These are phyloP conservation scores for Pseudomyrmex sp. DNA, from an alignment of 1,140 invertebrate species.

Conservation along the genomic window DNA sequence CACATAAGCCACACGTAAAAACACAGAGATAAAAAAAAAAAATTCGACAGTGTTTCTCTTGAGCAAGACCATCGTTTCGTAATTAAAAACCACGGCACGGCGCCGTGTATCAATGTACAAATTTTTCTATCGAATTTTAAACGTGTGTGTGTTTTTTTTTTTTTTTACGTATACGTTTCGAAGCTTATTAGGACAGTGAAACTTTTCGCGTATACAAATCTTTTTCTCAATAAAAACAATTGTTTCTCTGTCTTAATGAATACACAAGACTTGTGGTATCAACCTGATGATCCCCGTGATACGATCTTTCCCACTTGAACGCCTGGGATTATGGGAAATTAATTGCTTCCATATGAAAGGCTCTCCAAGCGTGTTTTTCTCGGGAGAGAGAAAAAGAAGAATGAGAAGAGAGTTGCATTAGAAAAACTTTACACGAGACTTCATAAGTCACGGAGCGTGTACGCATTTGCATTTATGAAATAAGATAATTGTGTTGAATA, in stretches of 20 bases:
- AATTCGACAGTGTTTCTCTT: no score
- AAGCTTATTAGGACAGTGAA: not conserved
- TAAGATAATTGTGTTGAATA: not conserved
- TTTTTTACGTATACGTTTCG: not conserved
- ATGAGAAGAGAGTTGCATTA: not conserved
- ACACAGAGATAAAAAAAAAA: no score
- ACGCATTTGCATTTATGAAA: not conserved
- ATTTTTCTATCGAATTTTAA: not conserved
- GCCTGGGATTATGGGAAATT: conserved; percentile 19
- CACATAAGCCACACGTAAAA: no score
- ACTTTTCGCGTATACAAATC: not conserved
- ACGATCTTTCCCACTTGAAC: conserved; percentile 6
- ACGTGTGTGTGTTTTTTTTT: not conserved
- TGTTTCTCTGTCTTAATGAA: not conserved
- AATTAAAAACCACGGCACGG: no score
- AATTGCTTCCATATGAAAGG: conserved; percentile 18
- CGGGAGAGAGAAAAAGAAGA: not conserved
- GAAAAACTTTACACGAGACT: not conserved
- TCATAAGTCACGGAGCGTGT: not conserved
- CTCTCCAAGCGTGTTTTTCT: not conserved
- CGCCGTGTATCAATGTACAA: no score
- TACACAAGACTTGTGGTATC: not conserved
- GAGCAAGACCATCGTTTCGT: no score
- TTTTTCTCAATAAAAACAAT: not conserved
- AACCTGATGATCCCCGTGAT: conserved; percentile 1